Evolutionary conservation across 2,888 invertebrate genomes (phyloP), one percentile per base, ranked within the genome.

Genomic region (Coecobrya sp.): DNA sequence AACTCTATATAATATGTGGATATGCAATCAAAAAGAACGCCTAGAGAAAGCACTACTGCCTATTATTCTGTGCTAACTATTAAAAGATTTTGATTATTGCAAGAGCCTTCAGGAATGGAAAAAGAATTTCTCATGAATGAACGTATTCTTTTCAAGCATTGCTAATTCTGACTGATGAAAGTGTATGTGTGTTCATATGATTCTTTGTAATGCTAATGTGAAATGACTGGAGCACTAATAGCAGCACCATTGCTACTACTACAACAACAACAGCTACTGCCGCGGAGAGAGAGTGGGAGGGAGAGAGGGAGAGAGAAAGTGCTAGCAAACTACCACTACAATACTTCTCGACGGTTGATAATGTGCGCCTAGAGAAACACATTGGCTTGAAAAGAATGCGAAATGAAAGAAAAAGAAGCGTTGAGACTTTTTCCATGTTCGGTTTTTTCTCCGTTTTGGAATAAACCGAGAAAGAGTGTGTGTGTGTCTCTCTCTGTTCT

Each of bases 11-110:
- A 7, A 36, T 36, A 36, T 76, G 25, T 49, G 45, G 0, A 30
- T 68, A 36, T n/a, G 76, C 16, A 49, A 76, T 76, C 49, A 42
- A 49, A 49, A n/a, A 25, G 10, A 7, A 79, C 49, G 79, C 79
- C 79, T 52, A 55, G 1, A 55, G 52, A 55, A 52, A 25, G 79
- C 45, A 85, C 59, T 45, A 19, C 1, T 36, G 36, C 13, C 85
- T 45, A 85, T 25, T 85, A 52, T 52, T 52, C 27, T n/a, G 76
- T 5, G 22, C 42, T 70, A 86, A 27, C 86, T 86, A 70, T 68
- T 81, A 88, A 81, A 89, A 79, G 88, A 82, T 89, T 89, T 81
- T 87, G 88, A 89, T 89, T 89, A 68, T 65, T 68, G 88, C 36
- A 82, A 89, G 42, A 70, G 89, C 70, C 82, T 70, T 76, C 36